A percentile compares a stretch with the other conserved stretches of the same genome.
Conservation (phyloP, 2,797 vertebrate species). For the Triplophysa yarkandensis region DNA sequence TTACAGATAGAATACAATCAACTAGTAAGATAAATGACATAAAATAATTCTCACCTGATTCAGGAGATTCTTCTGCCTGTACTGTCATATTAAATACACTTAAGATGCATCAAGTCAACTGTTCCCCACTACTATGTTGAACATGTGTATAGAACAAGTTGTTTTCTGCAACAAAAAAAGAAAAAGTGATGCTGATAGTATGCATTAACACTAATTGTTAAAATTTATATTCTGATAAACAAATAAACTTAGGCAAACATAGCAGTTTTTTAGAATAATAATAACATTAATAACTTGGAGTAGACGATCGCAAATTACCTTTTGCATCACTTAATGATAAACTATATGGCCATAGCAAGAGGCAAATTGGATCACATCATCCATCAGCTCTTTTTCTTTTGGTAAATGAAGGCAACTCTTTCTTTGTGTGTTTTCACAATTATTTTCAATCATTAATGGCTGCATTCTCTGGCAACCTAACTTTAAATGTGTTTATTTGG, state of each 20-base stretch:
- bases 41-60: neutral
- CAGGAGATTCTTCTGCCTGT: neutral
- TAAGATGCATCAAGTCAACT: neutral
- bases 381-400: neutral
- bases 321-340: neutral
- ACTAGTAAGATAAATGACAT: neutral
- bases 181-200: too few species aligned
- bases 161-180: too few species aligned
- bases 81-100: neutral
- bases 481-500: neutral
- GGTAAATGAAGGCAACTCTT: neutral
- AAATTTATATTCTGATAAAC: too few species aligned
- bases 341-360: neutral
- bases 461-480: neutral
- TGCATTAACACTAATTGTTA: too few species aligned
- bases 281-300: too few species aligned
- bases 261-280: too few species aligned
- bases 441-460: neutral
- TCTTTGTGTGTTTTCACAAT: neutral
- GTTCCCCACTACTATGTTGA: neutral
- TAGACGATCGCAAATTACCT: neutral
- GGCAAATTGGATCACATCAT: neutral
- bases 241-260: too few species aligned
- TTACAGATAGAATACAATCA: slow-evolving; percentile 60
- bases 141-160: too few species aligned